phyloP scores from a whole-genome alignment of 1,140 invertebrate species.

The Drosophila subpulchrella region DNA sequence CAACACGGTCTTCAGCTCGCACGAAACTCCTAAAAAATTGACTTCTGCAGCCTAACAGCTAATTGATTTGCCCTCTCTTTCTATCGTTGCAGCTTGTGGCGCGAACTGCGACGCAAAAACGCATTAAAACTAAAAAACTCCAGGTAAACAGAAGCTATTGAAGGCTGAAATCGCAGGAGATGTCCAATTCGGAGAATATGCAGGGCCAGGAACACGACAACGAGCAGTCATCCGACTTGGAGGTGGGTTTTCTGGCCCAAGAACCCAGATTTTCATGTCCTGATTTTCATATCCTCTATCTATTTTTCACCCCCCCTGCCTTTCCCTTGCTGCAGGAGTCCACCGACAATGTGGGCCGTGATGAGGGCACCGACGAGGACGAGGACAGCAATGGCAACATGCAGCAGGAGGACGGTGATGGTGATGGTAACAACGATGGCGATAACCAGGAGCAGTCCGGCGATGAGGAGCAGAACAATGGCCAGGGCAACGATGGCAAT shows the following conservation, averaged over 20 bases:
- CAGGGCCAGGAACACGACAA: conserved; percentile 40
- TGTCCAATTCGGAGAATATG: conserved; percentile 47
- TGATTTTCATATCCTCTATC: too few species aligned
- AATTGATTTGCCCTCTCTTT: conserved; percentile 25
- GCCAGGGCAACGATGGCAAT: conserved; percentile 11
- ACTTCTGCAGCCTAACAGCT: not conserved
- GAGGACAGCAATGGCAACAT: conserved; percentile 16
- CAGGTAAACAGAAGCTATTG: conserved; percentile 9
- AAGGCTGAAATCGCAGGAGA: conserved; percentile 1
- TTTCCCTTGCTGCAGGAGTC: conserved; percentile 39
- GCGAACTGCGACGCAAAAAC: conserved; percentile 33
- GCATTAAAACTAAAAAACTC: not conserved
- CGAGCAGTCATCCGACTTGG: conserved; percentile 37
- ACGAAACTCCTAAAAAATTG: not conserved
- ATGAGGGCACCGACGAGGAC: conserved; percentile 22
- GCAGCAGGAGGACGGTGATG: conserved; percentile 4
- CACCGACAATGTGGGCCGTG: conserved; percentile 25
- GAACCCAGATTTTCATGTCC: too few species aligned
- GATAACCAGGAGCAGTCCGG: conserved; percentile 29
- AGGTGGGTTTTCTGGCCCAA: conserved; percentile 12
- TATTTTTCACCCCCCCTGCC: not conserved
- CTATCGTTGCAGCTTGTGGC: conserved; percentile 37
- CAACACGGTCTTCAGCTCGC: not conserved
- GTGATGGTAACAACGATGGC: conserved; percentile 5
- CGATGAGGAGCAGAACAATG: conserved; percentile 11